Evolutionary conservation across 1,140 invertebrate genomes (phyloP).

Genomic region (Drosophila serrata): DNA sequence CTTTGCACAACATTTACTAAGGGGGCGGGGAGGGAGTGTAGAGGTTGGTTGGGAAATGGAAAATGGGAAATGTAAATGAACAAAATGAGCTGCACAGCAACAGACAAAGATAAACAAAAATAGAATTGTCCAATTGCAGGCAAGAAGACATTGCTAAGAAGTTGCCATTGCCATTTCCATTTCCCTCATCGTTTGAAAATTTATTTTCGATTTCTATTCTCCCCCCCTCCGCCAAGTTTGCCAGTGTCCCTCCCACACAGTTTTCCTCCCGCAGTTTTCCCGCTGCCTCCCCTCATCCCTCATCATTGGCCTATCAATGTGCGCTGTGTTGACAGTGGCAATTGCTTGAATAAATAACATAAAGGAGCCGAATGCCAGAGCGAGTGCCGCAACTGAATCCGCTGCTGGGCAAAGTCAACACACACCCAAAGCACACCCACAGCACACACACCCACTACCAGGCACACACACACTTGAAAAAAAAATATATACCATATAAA

Average conservation of each 20-base stretch:
- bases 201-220: slow-evolving; percentile 70
- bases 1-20: slow-evolving; percentile 66
- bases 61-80: slow-evolving; percentile 77
- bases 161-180: slow-evolving; percentile 60
- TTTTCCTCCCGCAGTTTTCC: neutral
- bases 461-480: neutral
- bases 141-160: slow-evolving; percentile 29
- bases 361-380: slow-evolving; percentile 37
- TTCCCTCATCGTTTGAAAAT: slow-evolving; percentile 54
- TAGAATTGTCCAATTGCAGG: slow-evolving; percentile 75
- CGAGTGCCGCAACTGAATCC: slow-evolving; percentile 22
- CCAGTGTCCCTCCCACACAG: neutral
- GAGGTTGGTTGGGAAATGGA: slow-evolving; percentile 4
- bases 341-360: slow-evolving; percentile 75
- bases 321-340: slow-evolving; percentile 68
- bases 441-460: neutral
- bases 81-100: slow-evolving; percentile 68
- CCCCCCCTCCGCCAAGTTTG: slow-evolving; percentile 25
- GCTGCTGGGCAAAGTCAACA: slow-evolving; percentile 54
- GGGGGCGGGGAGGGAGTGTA: neutral
- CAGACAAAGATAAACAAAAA: slow-evolving; percentile 74
- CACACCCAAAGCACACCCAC: neutral
- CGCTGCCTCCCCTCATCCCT: neutral
- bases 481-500: neutral
- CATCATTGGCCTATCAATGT: slow-evolving; percentile 69